Conservation (phyloP, 2,797 vertebrate genomes). For the Coregonus suidteri region DNA sequence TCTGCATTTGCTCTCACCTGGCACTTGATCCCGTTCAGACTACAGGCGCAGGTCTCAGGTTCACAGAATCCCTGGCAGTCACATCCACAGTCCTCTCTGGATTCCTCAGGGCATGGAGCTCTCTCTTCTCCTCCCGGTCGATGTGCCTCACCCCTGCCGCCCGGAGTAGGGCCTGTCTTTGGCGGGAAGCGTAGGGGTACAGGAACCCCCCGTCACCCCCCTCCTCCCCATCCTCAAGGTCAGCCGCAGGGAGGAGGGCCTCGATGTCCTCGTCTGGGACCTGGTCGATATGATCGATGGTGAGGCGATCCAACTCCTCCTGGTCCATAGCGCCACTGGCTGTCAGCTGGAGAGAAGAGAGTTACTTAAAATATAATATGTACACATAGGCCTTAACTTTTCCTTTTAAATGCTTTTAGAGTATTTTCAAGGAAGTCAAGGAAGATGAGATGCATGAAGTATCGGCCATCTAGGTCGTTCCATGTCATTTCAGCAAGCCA, state of each 20-base stretch:
- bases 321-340: constrained; percentile 70
- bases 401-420: no score
- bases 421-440: no score
- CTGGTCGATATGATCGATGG: constrained; percentile 64
- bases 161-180: constrained; percentile 83
- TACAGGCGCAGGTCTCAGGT: constrained; percentile 89
- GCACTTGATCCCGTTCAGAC: constrained; percentile 89
- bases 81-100: constrained; percentile 89
- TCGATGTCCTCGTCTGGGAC: constrained; percentile 66
- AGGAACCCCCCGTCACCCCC: constrained; percentile 70
- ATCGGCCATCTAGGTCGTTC: no score
- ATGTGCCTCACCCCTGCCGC: constrained; percentile 84
- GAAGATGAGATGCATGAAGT: no score
- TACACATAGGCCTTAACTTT: not conserved
- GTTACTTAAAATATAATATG: not conserved
- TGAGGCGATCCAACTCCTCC: constrained; percentile 72
- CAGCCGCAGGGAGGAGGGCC: constrained; percentile 59
- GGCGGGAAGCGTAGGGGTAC: constrained; percentile 83
- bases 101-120: constrained; percentile 85
- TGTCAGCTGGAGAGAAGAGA: constrained; percentile 69
- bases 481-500: no score
- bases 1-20: constrained; percentile 76
- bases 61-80: constrained; percentile 87
- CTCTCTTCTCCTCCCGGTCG: constrained; percentile 87
- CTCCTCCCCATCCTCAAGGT: constrained; percentile 78